Base-by-base conservation (phyloP, 2,888 invertebrate species). In the Sepiola atlantica region DNA sequence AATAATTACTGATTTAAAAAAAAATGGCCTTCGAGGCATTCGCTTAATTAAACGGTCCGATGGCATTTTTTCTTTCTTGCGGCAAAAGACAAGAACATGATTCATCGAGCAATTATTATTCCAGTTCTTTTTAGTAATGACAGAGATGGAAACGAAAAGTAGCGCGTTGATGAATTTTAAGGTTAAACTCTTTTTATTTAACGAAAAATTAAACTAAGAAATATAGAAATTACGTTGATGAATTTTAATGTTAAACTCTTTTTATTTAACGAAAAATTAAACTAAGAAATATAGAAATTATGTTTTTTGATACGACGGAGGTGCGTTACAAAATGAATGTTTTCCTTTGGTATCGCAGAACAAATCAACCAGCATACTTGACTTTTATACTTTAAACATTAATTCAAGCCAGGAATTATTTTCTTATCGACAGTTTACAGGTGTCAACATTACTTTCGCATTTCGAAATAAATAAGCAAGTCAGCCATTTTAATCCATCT, bases 11-110 rank as follows among this genome's bases (percentile, higher is more conserved):
- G 77, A 77, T 77, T 77, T 77, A 77, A 18, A 57, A 77, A 77
- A 77, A 77, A 77, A 77, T n/a, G 16, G n/a, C 77, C 77, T 77
- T 18, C 32, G n/a, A 77, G 77, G 77, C 77, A 77, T 77, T 77
- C n/a, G 16, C 77, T 77, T 77, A 77, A 77, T 77, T 77, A 77
- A 77, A 77, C 77, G n/a, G n/a, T 16, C 77, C 77, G 32, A 77
- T 77, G 32, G 77, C 77, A 77, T 77, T 77, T 77, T n/a, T 45
- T 4, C 45, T 45, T 4, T 45, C 45, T 77, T 77, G 77, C 77
- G 32, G 77, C 77, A 32, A 77, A 77, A 77, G 77, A 77, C 77
- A 77, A 77, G 77, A 77, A 77, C 77, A n/a, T 77, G 77, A 77
- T 32, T 77, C 77, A 77, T n/a, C 32, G n/a, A 32, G 32, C 77